These are phyloP conservation scores for Smittia sp. DNA, from an alignment of 2,888 invertebrate species.

Conservation along the genomic window DNA sequence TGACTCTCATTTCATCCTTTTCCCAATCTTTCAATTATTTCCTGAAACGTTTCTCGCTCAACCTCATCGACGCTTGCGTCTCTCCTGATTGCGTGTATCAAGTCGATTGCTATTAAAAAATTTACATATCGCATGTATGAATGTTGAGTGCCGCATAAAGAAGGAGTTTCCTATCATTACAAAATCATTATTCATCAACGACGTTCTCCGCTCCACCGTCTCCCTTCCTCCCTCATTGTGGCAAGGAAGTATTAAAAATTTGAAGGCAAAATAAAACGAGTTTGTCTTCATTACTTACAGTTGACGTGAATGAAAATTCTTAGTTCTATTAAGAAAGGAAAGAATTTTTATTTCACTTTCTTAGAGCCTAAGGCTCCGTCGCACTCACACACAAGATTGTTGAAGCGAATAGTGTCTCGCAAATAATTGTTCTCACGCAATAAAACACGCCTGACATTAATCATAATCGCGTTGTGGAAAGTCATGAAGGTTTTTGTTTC, in stretches of 20 bases:
- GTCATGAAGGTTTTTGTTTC: too few relatives aligned
- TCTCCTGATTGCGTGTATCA: slow-evolving; percentile 9
- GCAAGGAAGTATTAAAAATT: too few relatives aligned
- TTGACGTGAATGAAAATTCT: too few relatives aligned
- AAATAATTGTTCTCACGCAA: slow-evolving; percentile 30
- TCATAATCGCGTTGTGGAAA: neutral
- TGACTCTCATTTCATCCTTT: neutral
- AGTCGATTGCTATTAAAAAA: neutral
- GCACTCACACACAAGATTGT: neutral
- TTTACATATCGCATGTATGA: slow-evolving; percentile 25
- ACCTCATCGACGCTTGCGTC: neutral
- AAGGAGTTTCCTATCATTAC: slow-evolving; percentile 9
- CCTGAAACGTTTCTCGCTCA: neutral
- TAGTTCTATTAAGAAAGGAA: neutral
- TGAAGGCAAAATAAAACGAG: too few relatives aligned
- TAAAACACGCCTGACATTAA: slow-evolving; percentile 9
- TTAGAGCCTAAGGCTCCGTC: neutral
- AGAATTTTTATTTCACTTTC: neutral
- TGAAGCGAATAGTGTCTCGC: neutral
- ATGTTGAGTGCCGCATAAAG: neutral
- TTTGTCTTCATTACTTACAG: too few relatives aligned
- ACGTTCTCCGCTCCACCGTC: too few relatives aligned
- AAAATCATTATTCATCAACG: neutral
- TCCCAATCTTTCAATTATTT: neutral
- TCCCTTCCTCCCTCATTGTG: too few relatives aligned